Evolutionary conservation across 1,140 invertebrate species (phyloP), one percentile per base, ranked within the genome.

Genomic region (Agrypnia vestita): DNA sequence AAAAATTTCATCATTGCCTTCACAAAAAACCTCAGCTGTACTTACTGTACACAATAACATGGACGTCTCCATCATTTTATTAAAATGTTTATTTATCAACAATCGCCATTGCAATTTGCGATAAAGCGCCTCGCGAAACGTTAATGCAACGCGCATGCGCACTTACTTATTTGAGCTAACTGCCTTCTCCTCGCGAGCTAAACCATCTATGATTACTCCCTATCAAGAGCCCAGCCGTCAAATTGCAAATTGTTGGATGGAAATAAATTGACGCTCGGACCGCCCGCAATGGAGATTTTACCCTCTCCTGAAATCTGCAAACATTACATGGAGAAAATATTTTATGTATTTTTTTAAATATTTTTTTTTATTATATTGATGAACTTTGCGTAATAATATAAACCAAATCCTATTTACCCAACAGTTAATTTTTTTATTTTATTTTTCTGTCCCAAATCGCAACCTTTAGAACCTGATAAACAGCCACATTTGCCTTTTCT

Each of bases 221-320:
- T 44, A 25, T 53, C 59, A 21, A 49, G 72, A 43, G 19, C 47
- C 59, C 13, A 47, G 49, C 61, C 64, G 75, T 78, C 79, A 83
- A 83, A 83, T 83, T 80, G 82, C 79, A 83, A 80, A 83, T 83
- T 83, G 76, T 79, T 15, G 71, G 69, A 75, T 55, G 55, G 44
- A 55, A 83, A 80, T 78, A 69, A 78, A 80, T 78, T 69, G 81
- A 73, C 61, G 49, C 71, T 56, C 51, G 67, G 77, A 71, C 56
- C 78, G 81, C 74, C 64, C 78, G 62, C 56, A 55, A 76, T 78
- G 44, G 44, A 53, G 55, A 71, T 78, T 78, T 82, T 79, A 12
- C 61, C 25, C 25, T 35, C 25, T 35, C 25, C 25, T 35, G 25
- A 3, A 35, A 35, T 35, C 1, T 35, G 25, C 25, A 35, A 35